Evolutionary conservation across 1,140 invertebrate species (phyloP).

Genomic region (Achroia grisella): DNA sequence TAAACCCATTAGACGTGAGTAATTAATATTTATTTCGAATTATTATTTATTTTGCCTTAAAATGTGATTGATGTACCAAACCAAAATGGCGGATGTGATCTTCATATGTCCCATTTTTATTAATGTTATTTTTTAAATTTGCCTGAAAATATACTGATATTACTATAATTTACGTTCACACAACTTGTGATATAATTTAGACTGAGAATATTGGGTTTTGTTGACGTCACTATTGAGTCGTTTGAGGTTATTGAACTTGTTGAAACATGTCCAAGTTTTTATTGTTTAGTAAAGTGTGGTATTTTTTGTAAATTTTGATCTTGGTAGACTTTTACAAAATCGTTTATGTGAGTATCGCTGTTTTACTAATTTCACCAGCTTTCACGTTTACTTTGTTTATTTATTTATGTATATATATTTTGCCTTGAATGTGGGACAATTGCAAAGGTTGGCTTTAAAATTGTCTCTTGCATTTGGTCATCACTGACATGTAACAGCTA

Average conservation of each 20-base stretch:
- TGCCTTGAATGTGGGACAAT: too few species aligned
- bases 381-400: too few species aligned
- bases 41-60: background rate
- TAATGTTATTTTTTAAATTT: constrained; percentile 22
- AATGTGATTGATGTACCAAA: constrained; percentile 1
- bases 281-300: background rate
- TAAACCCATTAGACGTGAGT: constrained; percentile 20
- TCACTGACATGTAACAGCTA: too few species aligned
- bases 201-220: background rate
- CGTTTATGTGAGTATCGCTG: too few species aligned
- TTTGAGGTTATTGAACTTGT: constrained; percentile 45
- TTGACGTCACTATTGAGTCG: constrained; percentile 10
- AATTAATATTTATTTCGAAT: constrained; percentile 3
- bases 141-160: constrained; percentile 12
- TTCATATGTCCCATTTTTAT: background rate
- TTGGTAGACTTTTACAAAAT: too few species aligned
- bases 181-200: too few species aligned
- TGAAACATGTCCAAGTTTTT: constrained; percentile 22
- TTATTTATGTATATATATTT: too few species aligned
- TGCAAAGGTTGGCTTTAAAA: too few species aligned
- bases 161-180: too few species aligned
- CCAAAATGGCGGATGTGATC: constrained; percentile 39
- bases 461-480: too few species aligned
- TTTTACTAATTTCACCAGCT: too few species aligned
- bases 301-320: constrained; percentile 3